Percentiles rank a stretch among this genome's conserved stretches.
phyloP scores from a whole-genome alignment of 2,888 invertebrate genomes.

The Caenorhabditis imperialis region DNA sequence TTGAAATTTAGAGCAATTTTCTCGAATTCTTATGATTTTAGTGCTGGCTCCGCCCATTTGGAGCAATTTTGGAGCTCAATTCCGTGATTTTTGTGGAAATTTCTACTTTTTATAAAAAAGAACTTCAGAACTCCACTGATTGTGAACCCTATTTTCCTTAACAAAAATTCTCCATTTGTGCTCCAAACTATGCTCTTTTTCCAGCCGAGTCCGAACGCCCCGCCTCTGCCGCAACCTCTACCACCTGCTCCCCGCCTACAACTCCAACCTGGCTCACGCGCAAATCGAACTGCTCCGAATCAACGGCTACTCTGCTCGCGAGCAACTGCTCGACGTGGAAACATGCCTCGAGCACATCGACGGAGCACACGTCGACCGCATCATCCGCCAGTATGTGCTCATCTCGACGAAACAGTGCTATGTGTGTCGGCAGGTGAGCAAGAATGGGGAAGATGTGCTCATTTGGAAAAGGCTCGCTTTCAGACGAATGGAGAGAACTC shows the following conservation, averaged over 20 bases:
- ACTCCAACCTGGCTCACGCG: slow-evolving; percentile 67
- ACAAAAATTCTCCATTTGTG: too few relatives aligned
- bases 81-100: not conserved
- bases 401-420: slow-evolving; percentile 75
- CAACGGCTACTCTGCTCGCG: slow-evolving; percentile 68
- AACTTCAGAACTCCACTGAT: too few relatives aligned
- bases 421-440: slow-evolving; percentile 61
- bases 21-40: too few relatives aligned
- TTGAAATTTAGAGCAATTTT: too few relatives aligned
- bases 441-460: not conserved
- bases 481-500: slow-evolving; percentile 67
- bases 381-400: slow-evolving; percentile 69
- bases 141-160: too few relatives aligned
- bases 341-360: slow-evolving; percentile 65
- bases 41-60: too few relatives aligned
- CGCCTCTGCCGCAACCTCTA: slow-evolving; percentile 64
- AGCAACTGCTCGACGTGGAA: slow-evolving; percentile 71
- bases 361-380: slow-evolving; percentile 20
- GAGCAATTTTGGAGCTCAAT: too few relatives aligned
- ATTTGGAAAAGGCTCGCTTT: slow-evolving; percentile 17
- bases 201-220: slow-evolving; percentile 57
- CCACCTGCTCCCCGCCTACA: slow-evolving; percentile 70
- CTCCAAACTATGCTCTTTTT: not conserved
- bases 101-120: too few relatives aligned
- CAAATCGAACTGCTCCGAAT: slow-evolving; percentile 74